Evolutionary conservation across 2,113 vertebrate genomes (phyloP).

Genomic region (Melospiza georgiana): DNA sequence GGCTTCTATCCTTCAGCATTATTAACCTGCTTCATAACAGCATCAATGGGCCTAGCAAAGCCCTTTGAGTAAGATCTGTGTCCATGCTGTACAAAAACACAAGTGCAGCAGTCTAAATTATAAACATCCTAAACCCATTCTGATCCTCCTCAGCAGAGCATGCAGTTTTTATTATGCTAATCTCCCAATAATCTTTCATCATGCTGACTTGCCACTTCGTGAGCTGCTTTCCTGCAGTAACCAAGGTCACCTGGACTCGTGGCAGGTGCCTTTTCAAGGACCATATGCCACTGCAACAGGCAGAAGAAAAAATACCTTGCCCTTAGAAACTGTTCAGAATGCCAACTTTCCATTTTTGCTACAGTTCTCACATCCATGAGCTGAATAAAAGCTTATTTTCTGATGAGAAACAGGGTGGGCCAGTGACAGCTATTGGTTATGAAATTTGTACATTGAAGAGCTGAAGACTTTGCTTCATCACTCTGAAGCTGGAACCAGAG

Average conservation of each 20-base stretch:
- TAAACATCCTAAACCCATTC: slow-evolving; percentile 13
- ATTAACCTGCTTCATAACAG: not conserved
- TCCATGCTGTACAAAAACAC: not conserved
- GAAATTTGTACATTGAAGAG: not conserved
- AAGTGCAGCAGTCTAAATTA: not conserved
- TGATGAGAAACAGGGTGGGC: not conserved
- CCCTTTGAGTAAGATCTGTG: not conserved
- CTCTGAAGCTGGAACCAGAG: not conserved
- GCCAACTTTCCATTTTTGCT: not conserved
- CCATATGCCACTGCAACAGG: not conserved
- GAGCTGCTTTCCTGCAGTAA: not conserved
- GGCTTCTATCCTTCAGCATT: not conserved
- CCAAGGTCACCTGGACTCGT: not conserved
- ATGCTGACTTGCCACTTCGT: not conserved
- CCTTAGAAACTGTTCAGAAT: not conserved
- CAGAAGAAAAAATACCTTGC: not conserved
- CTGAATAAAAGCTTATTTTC: not conserved
- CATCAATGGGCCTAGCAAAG: not conserved
- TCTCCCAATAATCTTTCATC: slow-evolving; percentile 49
- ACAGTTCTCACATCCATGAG: not conserved
- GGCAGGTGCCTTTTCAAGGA: not conserved
- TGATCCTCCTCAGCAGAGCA: slow-evolving; percentile 30
- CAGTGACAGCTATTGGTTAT: not conserved
- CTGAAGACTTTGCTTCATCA: not conserved
- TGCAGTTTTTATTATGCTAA: slow-evolving; percentile 6